Base-by-base conservation (phyloP, 1,140 invertebrate species). In the Tyrophagus putrescentiae region DNA sequence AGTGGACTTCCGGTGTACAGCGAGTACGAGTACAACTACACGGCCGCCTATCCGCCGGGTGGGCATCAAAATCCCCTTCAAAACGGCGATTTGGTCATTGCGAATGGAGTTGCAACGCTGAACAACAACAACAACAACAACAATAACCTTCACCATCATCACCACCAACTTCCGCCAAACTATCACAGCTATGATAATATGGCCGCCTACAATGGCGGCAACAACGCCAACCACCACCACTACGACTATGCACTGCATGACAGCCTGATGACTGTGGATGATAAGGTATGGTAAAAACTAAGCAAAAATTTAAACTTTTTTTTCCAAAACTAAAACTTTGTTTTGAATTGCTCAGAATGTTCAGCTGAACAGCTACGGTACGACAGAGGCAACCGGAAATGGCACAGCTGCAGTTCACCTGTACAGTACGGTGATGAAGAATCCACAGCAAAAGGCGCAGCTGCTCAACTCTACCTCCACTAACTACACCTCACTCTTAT, bases 351-450 rank as follows among this genome's bases (percentile, higher is more conserved):
- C n/a, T n/a, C n/a, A n/a, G n/a, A n/a, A n/a, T 9, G 45, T 48
- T 48, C 7, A 7, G 31, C 23, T 48, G 7, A 48, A 6, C 45
- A 18, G 6, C 18, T 48, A 48, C 18, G 21, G 31, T 48, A 6
- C 45, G 7, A n/a, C n/a, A n/a, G n/a, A n/a, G n/a, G n/a, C n/a
- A n/a, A n/a, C n/a, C n/a, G n/a, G n/a, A n/a, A n/a, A n/a, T n/a
- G 45, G 31, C 21, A 39, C 36, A 21, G 21, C 13, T 21, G 31
- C 23, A 13, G 21, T 21, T 21, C 45, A 48, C 45, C 31, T 48
- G 18, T 48, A 48, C 18, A 48, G 45, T 48, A 48, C 45, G 7
- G 45, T 48, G 31, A 48, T 48, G 45, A 48, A 48, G 31, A n/a
- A n/a, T n/a, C 45, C 45, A 48, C 45, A 48, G 13, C 7, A n/a